Conservation (phyloP, 2,113 vertebrate genomes). For the Neogobius melanostomus region DNA sequence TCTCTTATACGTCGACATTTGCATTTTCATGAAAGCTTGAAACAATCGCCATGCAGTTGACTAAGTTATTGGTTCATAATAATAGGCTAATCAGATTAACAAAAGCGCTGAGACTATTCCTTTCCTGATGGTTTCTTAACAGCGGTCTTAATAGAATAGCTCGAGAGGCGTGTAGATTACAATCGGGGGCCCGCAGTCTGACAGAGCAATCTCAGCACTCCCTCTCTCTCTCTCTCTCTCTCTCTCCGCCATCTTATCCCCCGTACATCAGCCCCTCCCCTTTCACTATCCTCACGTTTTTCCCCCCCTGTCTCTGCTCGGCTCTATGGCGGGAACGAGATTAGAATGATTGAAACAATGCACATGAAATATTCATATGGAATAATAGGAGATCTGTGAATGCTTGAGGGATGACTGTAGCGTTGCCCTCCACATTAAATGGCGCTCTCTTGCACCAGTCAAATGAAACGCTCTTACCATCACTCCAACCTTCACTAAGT, state of each 20-base stretch:
- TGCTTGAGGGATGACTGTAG: constrained; percentile 78
- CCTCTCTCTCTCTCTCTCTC: constrained; percentile 57
- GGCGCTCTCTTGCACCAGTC: constrained; percentile 69
- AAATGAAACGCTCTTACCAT: constrained; percentile 79
- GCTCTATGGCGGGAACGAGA: constrained; percentile 71
- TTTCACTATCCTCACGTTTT: constrained; percentile 27
- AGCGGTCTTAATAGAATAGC: constrained; percentile 79
- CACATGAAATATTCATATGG: constrained; percentile 82
- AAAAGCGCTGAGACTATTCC: constrained; percentile 79
- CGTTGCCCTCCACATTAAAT: constrained; percentile 78
- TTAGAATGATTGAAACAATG: constrained; percentile 83
- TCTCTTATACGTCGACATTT: constrained; percentile 39
- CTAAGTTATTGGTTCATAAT: constrained; percentile 76
- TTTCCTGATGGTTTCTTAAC: constrained; percentile 81
- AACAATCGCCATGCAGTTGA: constrained; percentile 71
- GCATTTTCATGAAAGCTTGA: constrained; percentile 59
- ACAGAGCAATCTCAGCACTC: constrained; percentile 74
- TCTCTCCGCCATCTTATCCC: constrained; percentile 65
- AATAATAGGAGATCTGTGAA: constrained; percentile 78
- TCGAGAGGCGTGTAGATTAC: constrained; percentile 78
- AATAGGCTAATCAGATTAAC: constrained; percentile 79
- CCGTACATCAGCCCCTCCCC: constrained; percentile 23
- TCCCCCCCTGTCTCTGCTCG: constrained; percentile 66
- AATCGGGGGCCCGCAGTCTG: constrained; percentile 68
- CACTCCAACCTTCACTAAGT: constrained; percentile 77